Conservation (phyloP, 2,888 invertebrate genomes). For the Macropis europaea region DNA sequence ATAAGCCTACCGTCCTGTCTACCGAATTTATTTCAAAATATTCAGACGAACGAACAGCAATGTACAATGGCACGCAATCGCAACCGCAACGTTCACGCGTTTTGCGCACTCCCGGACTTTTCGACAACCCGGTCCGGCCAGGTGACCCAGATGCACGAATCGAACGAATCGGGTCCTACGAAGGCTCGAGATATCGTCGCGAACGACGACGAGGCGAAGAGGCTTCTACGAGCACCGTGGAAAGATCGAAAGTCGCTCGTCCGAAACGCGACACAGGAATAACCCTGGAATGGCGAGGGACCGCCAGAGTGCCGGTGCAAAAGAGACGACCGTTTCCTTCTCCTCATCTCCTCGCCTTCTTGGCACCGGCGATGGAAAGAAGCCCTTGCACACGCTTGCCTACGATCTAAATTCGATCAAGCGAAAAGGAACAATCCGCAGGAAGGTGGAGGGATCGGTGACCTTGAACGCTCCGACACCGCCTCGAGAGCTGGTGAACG, state of each 20-base stretch:
- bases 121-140: background rate
- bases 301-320: conserved; percentile 35
- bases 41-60: background rate
- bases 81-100: background rate
- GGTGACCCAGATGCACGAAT: background rate
- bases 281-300: conserved; percentile 53
- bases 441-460: conserved; percentile 51
- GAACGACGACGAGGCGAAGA: background rate
- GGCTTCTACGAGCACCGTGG: background rate
- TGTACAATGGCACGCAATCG: conserved; percentile 29
- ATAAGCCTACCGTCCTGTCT: conserved; percentile 13
- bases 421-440: conserved; percentile 48
- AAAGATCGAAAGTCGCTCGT: conserved; percentile 22
- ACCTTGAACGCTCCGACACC: conserved; percentile 52
- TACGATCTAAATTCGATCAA: conserved; percentile 61
- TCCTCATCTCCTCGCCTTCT: conserved; percentile 43
- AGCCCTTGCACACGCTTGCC: conserved; percentile 39
- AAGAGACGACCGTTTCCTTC: conserved; percentile 39
- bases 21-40: no score
- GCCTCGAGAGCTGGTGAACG: conserved; percentile 2
- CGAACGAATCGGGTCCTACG: background rate
- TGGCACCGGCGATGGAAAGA: conserved; percentile 56
- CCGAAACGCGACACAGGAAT: conserved; percentile 55
- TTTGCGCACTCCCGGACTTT: background rate
- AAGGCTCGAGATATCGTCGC: background rate